Conservation (phyloP, 2,888 invertebrate genomes). For the Epirrhoe alternata region DNA sequence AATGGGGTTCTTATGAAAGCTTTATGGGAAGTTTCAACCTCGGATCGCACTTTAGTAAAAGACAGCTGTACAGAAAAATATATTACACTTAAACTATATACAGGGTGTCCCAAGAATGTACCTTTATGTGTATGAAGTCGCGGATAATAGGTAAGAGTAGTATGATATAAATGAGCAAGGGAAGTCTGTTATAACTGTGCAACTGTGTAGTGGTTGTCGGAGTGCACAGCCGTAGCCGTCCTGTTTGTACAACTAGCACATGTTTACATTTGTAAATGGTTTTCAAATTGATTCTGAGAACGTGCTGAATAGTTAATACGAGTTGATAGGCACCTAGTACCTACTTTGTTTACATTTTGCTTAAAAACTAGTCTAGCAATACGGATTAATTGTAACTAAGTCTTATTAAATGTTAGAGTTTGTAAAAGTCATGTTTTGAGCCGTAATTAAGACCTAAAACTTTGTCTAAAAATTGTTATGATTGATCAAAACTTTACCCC, state of each 20-base stretch:
- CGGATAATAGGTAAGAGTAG: too few relatives aligned
- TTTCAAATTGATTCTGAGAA: constrained; percentile 20
- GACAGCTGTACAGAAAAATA: too few relatives aligned
- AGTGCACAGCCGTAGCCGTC: background rate
- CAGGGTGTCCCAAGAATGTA: too few relatives aligned
- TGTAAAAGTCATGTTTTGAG: background rate
- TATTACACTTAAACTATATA: too few relatives aligned
- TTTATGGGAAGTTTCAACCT: too few relatives aligned
- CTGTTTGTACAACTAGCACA: constrained; percentile 9
- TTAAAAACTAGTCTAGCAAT: background rate
- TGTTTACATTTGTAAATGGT: constrained; percentile 26
- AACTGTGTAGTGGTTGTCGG: constrained; percentile 3
- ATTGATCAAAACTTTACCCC: too few relatives aligned
- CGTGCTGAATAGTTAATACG: constrained; percentile 10
- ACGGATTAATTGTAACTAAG: background rate
- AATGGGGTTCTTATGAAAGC: too few relatives aligned
- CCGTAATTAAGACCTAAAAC: too few relatives aligned
- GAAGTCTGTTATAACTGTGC: background rate
- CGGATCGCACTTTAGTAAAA: too few relatives aligned
- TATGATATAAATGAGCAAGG: too few relatives aligned
- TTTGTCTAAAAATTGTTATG: too few relatives aligned
- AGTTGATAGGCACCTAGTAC: background rate
- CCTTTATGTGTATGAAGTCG: too few relatives aligned
- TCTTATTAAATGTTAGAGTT: background rate
- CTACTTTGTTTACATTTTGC: background rate